phyloP scores from a whole-genome alignment of 2,888 invertebrate species.

The Cancer borealis region DNA sequence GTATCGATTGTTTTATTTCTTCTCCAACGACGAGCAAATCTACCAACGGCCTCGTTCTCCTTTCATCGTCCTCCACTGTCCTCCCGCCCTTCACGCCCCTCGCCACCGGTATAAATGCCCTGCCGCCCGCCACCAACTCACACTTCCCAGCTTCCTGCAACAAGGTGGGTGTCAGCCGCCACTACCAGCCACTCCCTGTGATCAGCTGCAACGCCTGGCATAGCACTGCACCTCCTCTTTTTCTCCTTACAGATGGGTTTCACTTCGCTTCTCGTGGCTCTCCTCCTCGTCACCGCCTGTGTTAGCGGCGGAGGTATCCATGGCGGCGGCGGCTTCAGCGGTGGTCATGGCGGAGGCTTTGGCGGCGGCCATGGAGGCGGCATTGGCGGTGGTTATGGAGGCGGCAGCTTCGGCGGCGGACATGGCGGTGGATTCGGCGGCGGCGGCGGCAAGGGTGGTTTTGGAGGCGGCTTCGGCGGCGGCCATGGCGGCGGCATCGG shows the following conservation, averaged over 20 bases:
- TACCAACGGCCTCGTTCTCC: background rate
- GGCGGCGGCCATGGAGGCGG: background rate
- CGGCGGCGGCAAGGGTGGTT: background rate
- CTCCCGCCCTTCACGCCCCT: background rate
- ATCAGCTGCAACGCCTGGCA: no score
- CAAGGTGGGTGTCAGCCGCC: conserved; percentile 2
- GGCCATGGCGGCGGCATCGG: background rate
- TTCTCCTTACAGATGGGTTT: background rate
- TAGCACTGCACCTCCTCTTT: background rate
- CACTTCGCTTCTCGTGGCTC: background rate
- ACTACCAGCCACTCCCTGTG: background rate
- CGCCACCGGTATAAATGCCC: conserved; percentile 22
- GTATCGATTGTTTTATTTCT: background rate
- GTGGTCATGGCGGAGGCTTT: background rate
- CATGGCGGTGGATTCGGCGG: background rate
- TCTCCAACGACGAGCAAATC: conserved; percentile 22
- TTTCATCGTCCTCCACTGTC: background rate
- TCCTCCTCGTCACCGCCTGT: background rate
- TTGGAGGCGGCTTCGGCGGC: background rate
- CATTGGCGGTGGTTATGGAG: background rate
- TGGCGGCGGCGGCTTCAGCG: background rate
- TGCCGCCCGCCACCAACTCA: background rate
- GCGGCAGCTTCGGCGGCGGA: background rate
- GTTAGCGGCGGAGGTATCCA: background rate
- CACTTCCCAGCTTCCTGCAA: background rate